Conservation (phyloP, 2,113 vertebrate species). For the Brienomyrus longianalis region DNA sequence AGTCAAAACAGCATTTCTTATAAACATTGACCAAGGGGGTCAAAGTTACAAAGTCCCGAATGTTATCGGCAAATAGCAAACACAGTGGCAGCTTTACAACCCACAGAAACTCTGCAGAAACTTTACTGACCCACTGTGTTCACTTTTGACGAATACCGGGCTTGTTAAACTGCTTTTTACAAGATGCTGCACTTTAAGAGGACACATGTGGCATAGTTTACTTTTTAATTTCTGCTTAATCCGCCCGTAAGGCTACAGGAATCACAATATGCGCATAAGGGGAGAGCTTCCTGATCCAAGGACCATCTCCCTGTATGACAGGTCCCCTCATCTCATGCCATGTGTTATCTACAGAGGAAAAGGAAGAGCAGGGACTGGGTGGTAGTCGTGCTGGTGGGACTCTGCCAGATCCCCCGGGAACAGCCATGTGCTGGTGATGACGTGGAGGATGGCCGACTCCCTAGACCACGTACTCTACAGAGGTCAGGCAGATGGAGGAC, state of each 20-base stretch:
- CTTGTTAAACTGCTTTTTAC: neutral
- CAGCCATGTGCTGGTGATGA: slow-evolving; percentile 12
- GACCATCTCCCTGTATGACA: neutral
- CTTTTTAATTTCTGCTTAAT: neutral
- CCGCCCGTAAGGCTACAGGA: neutral
- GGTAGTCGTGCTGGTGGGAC: neutral
- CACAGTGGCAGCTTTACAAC: neutral
- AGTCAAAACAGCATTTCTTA: neutral
- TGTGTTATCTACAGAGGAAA: neutral
- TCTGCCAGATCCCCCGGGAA: neutral
- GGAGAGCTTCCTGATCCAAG: neutral
- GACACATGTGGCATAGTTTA: neutral
- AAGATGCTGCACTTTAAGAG: neutral
- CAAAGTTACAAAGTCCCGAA: neutral
- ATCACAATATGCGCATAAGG: neutral
- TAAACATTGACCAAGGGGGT: neutral
- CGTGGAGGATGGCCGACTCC: neutral
- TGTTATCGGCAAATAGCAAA: neutral
- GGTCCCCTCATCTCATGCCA: neutral
- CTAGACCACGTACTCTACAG: neutral
- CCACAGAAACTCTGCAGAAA: neutral
- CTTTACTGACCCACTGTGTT: neutral
- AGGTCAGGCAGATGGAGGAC: neutral
- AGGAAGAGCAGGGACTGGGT: neutral
- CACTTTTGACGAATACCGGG: neutral